These are phyloP conservation scores for Pomacea maculata DNA, from an alignment of 1,140 invertebrate genomes.

Conservation along the genomic window DNA sequence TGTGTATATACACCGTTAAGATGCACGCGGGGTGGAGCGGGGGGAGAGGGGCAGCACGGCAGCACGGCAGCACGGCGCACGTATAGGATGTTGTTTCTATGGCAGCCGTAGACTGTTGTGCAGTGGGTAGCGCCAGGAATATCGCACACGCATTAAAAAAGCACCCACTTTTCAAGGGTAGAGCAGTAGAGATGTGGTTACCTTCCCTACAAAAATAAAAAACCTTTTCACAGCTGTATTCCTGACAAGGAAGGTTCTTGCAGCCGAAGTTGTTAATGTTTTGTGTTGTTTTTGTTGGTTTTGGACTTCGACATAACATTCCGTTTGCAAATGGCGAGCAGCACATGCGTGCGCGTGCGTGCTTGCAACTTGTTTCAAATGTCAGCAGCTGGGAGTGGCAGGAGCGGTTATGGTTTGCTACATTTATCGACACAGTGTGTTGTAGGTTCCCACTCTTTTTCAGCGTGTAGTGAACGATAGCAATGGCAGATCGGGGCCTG, in stretches of 20 bases:
- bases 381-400: neutral
- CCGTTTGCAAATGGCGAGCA: neutral
- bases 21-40: too few species aligned
- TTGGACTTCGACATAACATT: neutral
- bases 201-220: neutral
- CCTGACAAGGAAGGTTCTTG: neutral
- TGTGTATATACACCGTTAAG: neutral
- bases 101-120: slow-evolving; percentile 9
- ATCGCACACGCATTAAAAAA: neutral
- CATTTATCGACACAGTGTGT: neutral
- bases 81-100: slow-evolving; percentile 1
- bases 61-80: too few species aligned
- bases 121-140: neutral
- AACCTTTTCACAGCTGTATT: neutral
- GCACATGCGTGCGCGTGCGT: neutral
- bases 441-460: neutral
- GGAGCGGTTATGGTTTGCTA: too few species aligned
- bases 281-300: neutral
- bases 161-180: neutral
- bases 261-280: neutral
- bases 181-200: neutral
- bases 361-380: neutral
- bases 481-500: neutral
- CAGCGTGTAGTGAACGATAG: neutral
- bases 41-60: too few species aligned